phyloP scores from a whole-genome alignment of 2,113 vertebrate species.

The Myrmecophaga tridactyla region DNA sequence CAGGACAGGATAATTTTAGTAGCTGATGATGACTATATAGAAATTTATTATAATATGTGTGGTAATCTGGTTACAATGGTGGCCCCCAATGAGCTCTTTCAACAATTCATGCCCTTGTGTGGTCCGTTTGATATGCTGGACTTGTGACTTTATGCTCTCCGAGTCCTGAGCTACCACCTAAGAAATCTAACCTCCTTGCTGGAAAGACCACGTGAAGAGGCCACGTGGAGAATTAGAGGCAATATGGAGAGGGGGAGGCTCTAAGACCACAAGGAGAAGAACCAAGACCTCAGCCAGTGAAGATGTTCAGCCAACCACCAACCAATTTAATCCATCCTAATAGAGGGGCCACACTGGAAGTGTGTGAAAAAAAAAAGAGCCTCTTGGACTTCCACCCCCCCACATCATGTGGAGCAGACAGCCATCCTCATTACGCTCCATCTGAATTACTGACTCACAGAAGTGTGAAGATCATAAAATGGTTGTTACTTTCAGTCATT shows the following conservation, averaged over 20 bases:
- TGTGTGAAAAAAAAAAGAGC: neutral
- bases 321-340: neutral
- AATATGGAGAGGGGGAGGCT: neutral
- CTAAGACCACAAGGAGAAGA: neutral
- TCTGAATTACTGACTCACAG: neutral
- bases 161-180: neutral
- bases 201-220: neutral
- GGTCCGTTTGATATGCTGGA: neutral
- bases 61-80: neutral
- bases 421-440: neutral
- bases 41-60: neutral
- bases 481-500: constrained; percentile 9
- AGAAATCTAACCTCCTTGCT: neutral
- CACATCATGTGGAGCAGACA: neutral
- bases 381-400: neutral
- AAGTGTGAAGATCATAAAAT: constrained; percentile 10
- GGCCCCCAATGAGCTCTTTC: neutral
- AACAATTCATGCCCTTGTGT: neutral
- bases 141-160: neutral
- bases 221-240: neutral
- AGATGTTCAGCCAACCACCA: neutral
- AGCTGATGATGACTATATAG: neutral
- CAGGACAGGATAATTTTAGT: neutral
- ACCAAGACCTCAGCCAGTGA: neutral
- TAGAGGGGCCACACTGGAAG: neutral